A percentile compares a stretch with the other conserved stretches of the same genome.
These are phyloP conservation scores for Morbakka virulenta DNA, from an alignment of 30 jellyfish, hydroid and myxozoan genomes.

Conservation along the genomic window DNA sequence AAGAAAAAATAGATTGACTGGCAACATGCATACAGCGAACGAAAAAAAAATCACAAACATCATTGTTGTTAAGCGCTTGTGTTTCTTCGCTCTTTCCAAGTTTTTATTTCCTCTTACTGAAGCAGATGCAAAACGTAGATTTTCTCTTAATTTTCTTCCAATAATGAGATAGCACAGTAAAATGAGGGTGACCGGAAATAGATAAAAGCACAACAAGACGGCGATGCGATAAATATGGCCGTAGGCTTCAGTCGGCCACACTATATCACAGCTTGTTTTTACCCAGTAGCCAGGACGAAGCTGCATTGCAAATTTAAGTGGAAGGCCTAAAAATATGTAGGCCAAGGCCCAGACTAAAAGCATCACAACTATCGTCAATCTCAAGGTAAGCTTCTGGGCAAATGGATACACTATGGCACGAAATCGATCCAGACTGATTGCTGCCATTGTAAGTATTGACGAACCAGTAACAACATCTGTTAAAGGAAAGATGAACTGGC, in stretches of 20 bases:
- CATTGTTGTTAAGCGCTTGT: conserved; percentile 65
- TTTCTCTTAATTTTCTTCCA: conserved; percentile 32
- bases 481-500: conserved; percentile 71
- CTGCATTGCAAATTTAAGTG: conserved; percentile 44
- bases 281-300: conserved; percentile 38
- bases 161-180: conserved; percentile 59
- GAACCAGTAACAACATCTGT: conserved; percentile 83
- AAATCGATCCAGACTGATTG: conserved; percentile 77
- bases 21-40: conserved; percentile 84
- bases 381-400: conserved; percentile 53
- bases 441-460: conserved; percentile 73
- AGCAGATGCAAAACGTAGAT: conserved; percentile 51
- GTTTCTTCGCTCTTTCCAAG: conserved; percentile 59
- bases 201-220: conserved; percentile 25
- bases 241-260: conserved; percentile 41
- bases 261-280: conserved; percentile 36
- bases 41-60: conserved; percentile 81
- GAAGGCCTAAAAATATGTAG: conserved; percentile 66
- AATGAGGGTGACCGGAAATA: conserved; percentile 66
- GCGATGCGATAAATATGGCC: conserved; percentile 39
- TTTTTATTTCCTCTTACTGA: conserved; percentile 47
- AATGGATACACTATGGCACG: conserved; percentile 92
- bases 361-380: conserved; percentile 19
- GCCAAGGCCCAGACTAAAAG: conserved; percentile 72
- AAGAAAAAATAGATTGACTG: conserved; percentile 64